Percentiles rank a stretch among this genome's conserved stretches.
These are phyloP conservation scores for Jordanella pulchra DNA, from an alignment of 2,797 vertebrate species.

Conservation along the genomic window DNA sequence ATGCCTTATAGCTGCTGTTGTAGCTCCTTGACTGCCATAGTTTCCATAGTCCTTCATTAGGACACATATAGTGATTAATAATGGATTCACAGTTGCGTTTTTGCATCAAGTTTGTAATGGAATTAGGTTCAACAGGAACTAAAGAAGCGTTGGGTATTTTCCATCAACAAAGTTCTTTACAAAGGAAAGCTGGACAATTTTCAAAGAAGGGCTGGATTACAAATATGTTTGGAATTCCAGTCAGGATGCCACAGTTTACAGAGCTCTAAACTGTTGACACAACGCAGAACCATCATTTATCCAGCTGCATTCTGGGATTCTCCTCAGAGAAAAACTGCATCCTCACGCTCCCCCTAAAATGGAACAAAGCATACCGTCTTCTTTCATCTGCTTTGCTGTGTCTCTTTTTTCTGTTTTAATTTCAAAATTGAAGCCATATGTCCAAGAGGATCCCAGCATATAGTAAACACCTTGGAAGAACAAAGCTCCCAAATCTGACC, in stretches of 20 bases:
- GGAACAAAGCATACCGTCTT: conserved; percentile 26
- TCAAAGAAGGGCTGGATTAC: neutral
- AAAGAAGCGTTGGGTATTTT: conserved; percentile 8
- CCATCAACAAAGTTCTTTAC: conserved; percentile 8
- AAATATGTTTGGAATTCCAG: conserved; percentile 41
- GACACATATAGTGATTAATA: conserved; percentile 38
- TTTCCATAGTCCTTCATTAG: conserved; percentile 25
- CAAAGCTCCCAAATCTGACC: conserved; percentile 61
- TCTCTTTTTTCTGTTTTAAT: conserved; percentile 27
- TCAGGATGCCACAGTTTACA: conserved; percentile 51
- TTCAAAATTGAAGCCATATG: conserved; percentile 73
- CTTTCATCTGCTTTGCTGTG: conserved; percentile 12
- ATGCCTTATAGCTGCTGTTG: conserved; percentile 26
- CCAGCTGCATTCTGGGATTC: conserved; percentile 53
- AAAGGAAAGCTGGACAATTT: conserved; percentile 5
- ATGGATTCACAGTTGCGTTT: conserved; percentile 31
- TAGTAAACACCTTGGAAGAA: conserved; percentile 66
- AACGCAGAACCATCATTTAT: conserved; percentile 43
- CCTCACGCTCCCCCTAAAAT: conserved; percentile 45
- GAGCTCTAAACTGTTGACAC: conserved; percentile 52
- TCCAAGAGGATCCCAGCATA: conserved; percentile 48
- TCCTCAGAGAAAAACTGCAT: conserved; percentile 52
- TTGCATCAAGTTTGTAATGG: conserved; percentile 14
- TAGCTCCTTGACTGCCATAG: conserved; percentile 28
- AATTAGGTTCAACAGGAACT: conserved; percentile 19